Percentiles rank a stretch among this genome's conserved stretches.
Evolutionary conservation across 2,797 vertebrate species (phyloP).

Genomic region (Kryptolebias ocellatus): DNA sequence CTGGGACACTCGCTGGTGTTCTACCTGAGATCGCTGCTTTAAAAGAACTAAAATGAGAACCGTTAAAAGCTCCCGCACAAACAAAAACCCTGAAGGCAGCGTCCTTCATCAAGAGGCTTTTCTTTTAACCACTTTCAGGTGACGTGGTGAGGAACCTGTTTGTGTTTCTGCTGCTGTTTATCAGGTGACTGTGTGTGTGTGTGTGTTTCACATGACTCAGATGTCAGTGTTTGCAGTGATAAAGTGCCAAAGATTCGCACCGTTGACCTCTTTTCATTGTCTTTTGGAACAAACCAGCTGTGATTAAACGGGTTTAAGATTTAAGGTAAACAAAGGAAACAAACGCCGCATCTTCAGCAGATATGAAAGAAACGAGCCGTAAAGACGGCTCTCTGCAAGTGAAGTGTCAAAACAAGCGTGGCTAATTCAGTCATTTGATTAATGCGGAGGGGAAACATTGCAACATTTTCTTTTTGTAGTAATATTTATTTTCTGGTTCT

Average conservation of each 20-base stretch:
- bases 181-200: background rate
- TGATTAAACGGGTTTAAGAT: background rate
- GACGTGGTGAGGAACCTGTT: too few relatives aligned
- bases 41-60: too few relatives aligned
- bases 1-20: too few relatives aligned
- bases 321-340: background rate
- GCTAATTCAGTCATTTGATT: too few relatives aligned
- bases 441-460: too few relatives aligned
- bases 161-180: background rate
- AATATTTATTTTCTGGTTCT: background rate
- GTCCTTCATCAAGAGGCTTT: too few relatives aligned
- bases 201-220: background rate
- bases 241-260: background rate
- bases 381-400: background rate
- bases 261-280: background rate
- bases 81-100: too few relatives aligned
- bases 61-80: too few relatives aligned
- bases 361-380: background rate
- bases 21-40: too few relatives aligned
- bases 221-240: background rate
- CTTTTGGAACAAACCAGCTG: background rate
- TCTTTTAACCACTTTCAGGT: too few relatives aligned
- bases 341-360: background rate
- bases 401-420: background rate
- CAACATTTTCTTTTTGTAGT: too few relatives aligned